Evolutionary conservation across 2,888 invertebrate species (phyloP).

Genomic region (Hemicrepidius hirtus): DNA sequence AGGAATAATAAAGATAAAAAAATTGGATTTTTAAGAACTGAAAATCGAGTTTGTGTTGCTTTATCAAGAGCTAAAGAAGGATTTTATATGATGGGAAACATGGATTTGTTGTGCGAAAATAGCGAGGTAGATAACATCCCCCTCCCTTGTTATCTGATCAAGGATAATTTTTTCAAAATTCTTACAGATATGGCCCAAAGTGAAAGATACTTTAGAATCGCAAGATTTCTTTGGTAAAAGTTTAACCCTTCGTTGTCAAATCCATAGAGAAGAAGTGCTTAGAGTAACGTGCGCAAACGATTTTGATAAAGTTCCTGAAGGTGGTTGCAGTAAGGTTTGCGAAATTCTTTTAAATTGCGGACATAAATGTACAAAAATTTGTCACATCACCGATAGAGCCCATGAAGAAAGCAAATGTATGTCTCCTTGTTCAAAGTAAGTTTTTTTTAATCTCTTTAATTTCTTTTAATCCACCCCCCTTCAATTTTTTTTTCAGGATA

Average conservation of each 20-base stretch:
- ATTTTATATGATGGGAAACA: slow-evolving; percentile 85
- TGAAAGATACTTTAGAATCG: slow-evolving; percentile 72
- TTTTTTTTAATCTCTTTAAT: too few species aligned
- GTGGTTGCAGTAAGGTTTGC: slow-evolving; percentile 67
- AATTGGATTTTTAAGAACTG: slow-evolving; percentile 82
- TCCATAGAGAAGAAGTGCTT: slow-evolving; percentile 71
- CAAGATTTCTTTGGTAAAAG: slow-evolving; percentile 74
- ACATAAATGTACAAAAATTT: slow-evolving; percentile 77
- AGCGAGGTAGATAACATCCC: slow-evolving; percentile 69
- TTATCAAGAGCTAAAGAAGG: slow-evolving; percentile 83
- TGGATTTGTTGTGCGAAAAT: slow-evolving; percentile 74
- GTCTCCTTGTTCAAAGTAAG: slow-evolving; percentile 73
- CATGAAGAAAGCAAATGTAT: slow-evolving; percentile 74
- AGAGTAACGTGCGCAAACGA: slow-evolving; percentile 69
- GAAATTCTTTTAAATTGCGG: slow-evolving; percentile 74
- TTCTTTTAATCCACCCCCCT: too few species aligned
- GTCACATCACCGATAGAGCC: slow-evolving; percentile 76
- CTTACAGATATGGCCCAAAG: slow-evolving; percentile 74
- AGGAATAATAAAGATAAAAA: slow-evolving; percentile 81
- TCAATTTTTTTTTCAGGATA: slow-evolving; percentile 69
- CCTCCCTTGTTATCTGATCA: too few species aligned
- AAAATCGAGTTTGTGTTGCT: slow-evolving; percentile 86
- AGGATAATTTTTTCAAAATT: slow-evolving; percentile 15
- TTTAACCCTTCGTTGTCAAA: slow-evolving; percentile 74
- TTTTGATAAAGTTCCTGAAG: slow-evolving; percentile 74